These are phyloP conservation scores for Rugalucina vietnamica DNA, from an alignment of 2,888 invertebrate genomes.

Conservation along the genomic window DNA sequence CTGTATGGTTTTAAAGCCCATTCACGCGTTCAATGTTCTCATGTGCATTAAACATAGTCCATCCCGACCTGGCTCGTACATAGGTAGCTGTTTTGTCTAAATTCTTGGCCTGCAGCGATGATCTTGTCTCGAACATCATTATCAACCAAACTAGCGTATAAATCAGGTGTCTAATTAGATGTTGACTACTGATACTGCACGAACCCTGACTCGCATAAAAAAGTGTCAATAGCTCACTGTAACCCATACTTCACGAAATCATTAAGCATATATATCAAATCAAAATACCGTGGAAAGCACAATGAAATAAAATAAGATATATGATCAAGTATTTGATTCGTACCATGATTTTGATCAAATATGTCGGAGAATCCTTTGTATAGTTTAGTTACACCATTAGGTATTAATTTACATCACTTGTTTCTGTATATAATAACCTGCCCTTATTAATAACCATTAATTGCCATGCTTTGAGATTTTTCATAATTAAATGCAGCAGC, in stretches of 20 bases:
- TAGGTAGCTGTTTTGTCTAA: background rate
- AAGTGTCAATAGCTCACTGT: slow-evolving; percentile 47
- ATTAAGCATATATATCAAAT: background rate
- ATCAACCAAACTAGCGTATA: slow-evolving; percentile 22
- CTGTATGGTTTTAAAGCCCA: too few species aligned
- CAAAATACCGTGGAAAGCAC: slow-evolving; percentile 13
- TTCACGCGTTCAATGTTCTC: too few species aligned
- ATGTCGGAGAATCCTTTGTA: background rate
- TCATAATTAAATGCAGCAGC: background rate
- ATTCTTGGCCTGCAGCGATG: background rate
- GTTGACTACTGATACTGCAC: background rate
- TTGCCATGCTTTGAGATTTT: background rate
- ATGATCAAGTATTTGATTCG: background rate
- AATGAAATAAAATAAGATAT: background rate
- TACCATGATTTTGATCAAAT: background rate
- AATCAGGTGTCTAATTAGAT: slow-evolving; percentile 29
- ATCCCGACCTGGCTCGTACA: too few species aligned
- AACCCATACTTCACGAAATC: slow-evolving; percentile 7
- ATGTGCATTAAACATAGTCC: too few species aligned
- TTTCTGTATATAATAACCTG: background rate
- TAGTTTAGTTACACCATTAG: slow-evolving; percentile 15
- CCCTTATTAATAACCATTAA: too few species aligned
- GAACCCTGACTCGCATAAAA: slow-evolving; percentile 49
- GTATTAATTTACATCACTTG: slow-evolving; percentile 52
- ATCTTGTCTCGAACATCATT: slow-evolving; percentile 7